Base-by-base conservation (phyloP, 2,888 invertebrate species). In the Mesorhabditis belari region DNA sequence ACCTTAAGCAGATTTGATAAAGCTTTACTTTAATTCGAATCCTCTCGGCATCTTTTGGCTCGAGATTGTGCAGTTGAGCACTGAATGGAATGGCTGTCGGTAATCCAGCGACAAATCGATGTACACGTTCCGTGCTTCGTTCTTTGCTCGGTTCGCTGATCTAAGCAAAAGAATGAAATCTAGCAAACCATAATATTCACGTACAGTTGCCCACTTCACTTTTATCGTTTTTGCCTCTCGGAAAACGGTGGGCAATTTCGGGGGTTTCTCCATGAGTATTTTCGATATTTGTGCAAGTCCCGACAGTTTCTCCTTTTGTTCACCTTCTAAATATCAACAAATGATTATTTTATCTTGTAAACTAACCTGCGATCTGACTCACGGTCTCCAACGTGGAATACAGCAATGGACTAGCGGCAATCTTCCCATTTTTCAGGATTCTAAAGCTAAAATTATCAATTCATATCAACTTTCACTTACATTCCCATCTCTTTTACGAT, bases 21-120 rank as follows among this genome's bases (percentile, higher is more conserved):
- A 17, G 53, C 58, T 28, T 12, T 12, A 76, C 74, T 55, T 71
- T 65, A 17, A 77, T 58, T 29, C 77, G 60, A 21, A 78, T 58
- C 5, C 61, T 50, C 6, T 57, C 53, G 19, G 65, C 17, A 55
- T 78, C 77, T 2, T 60, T 60, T 19, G 62, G 51, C 9, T 25
- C 55, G 54, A 77, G 62, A 59, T 77, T 71, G 52, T 65, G 65
- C 27, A 78, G 58, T 19, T 66, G 55, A 27, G 69, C 69, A 12
- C 61, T 65, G 17, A 78, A 23, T 5, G 63, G 55, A 17, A 77
- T 62, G 12, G 71, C 72, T 24, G 73, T 73, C 17, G 77, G 77
- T 49, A 79, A 64, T 21, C 71, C 73, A 12, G 76, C 67, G 24
- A 70, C 69, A 60, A 78, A 78, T 54, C 65, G 58, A 26, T 71